Conservation (phyloP, 2,888 invertebrate genomes). For the Oscheius sp. region DNA sequence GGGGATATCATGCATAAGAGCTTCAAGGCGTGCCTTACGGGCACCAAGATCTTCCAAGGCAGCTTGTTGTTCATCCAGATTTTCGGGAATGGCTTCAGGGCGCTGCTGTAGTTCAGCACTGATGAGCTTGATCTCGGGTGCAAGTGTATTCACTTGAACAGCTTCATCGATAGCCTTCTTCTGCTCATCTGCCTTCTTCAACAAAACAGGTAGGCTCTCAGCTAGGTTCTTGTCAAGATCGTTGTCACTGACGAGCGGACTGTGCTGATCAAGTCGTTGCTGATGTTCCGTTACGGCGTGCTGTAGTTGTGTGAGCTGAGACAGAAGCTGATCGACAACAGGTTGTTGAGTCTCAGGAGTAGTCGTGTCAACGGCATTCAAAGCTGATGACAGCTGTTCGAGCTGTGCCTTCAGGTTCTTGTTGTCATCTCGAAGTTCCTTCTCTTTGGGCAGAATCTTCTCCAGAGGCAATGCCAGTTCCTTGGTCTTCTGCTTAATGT, state of each 20-base stretch:
- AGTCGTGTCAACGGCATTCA: neutral
- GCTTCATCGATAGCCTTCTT: constrained; percentile 40
- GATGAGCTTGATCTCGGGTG: constrained; percentile 47
- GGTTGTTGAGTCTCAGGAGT: constrained; percentile 4
- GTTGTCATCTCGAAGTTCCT: constrained; percentile 7
- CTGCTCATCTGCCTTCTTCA: constrained; percentile 30
- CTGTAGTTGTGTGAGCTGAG: neutral
- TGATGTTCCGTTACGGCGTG: neutral
- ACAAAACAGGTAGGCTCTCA: constrained; percentile 4
- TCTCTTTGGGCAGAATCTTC: constrained; percentile 9
- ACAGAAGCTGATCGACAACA: neutral
- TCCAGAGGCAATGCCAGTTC: constrained; percentile 1
- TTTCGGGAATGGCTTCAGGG: constrained; percentile 34
- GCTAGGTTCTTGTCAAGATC: constrained; percentile 32
- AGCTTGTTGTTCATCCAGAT: constrained; percentile 47
- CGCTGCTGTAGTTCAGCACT: constrained; percentile 44
- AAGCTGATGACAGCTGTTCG: neutral
- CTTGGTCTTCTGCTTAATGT: constrained; percentile 9
- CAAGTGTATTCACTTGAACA: constrained; percentile 42
- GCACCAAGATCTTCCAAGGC: constrained; percentile 49
- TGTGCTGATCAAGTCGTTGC: neutral
- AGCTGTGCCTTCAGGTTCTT: constrained; percentile 5
- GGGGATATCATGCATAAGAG: constrained; percentile 43
- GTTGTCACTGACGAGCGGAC: constrained; percentile 8
- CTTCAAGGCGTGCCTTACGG: constrained; percentile 46